These are phyloP conservation scores for Automeris io DNA, from an alignment of 2,888 invertebrate species.

Conservation along the genomic window DNA sequence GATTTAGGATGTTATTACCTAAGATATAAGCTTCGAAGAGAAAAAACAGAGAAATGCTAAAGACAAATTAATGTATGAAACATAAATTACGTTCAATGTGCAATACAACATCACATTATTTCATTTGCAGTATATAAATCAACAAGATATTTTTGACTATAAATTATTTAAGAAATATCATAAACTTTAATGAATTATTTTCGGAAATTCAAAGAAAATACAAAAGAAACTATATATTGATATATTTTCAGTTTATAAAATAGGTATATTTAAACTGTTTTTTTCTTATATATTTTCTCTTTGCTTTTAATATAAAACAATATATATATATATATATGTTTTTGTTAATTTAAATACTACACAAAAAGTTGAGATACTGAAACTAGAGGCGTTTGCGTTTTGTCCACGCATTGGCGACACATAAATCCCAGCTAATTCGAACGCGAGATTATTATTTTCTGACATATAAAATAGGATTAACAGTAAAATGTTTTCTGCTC, in stretches of 20 bases:
- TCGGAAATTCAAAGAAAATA: no score
- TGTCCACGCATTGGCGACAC: conserved; percentile 23
- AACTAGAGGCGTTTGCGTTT: conserved; percentile 14
- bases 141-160: not conserved
- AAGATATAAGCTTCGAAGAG: no score
- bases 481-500: conserved; percentile 13
- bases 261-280: no score
- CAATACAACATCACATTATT: not conserved
- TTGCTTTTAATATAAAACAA: no score
- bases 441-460: conserved; percentile 21
- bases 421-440: conserved; percentile 26
- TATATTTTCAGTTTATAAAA: no score
- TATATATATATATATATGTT: not conserved
- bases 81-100: not conserved
- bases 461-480: conserved; percentile 15
- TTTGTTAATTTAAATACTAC: not conserved
- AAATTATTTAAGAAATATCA: not conserved
- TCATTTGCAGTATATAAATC: not conserved
- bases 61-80: not conserved
- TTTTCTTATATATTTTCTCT: no score
- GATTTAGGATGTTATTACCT: no score
- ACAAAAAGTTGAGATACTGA: not conserved
- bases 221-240: no score
- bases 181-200: no score
- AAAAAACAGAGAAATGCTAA: no score